phyloP scores from a whole-genome alignment of 2,888 invertebrate genomes.

The Lithophane leautieri region DNA sequence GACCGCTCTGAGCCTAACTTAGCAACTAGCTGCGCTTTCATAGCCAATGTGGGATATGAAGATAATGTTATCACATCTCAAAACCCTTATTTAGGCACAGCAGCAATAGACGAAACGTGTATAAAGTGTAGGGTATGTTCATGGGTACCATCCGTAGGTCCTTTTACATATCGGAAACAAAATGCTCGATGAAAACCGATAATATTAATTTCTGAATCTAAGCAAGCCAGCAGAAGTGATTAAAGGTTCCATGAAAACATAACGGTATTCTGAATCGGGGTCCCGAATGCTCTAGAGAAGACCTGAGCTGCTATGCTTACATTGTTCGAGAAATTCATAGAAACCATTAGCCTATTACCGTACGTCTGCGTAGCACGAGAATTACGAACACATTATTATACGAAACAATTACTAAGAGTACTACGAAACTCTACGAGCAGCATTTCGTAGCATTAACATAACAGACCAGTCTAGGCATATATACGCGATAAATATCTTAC shows the following conservation, averaged over 20 bases:
- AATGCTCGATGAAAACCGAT: not conserved
- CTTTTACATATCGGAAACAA: no score
- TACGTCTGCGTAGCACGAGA: not conserved
- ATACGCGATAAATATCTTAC: not conserved
- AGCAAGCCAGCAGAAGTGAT: not conserved
- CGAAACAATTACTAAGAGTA: not conserved
- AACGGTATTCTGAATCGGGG: not conserved
- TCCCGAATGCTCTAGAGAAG: not conserved
- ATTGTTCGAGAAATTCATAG: conserved; percentile 3
- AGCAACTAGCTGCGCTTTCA: not conserved
- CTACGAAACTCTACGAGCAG: conserved; percentile 4
- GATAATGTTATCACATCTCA: not conserved
- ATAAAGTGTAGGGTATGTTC: not conserved
- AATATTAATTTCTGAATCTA: conserved; percentile 1
- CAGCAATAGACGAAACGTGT: not conserved
- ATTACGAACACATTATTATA: no score
- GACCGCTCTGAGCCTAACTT: not conserved
- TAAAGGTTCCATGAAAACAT: conserved; percentile 5
- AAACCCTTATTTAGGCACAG: not conserved
- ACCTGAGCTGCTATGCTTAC: not conserved
- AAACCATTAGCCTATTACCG: not conserved
- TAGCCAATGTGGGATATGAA: not conserved
- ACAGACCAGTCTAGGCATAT: not conserved
- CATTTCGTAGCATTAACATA: conserved; percentile 20
- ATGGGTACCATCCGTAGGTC: no score